Conservation (phyloP, 2,888 invertebrate genomes). For the Crepidodera aurea region DNA sequence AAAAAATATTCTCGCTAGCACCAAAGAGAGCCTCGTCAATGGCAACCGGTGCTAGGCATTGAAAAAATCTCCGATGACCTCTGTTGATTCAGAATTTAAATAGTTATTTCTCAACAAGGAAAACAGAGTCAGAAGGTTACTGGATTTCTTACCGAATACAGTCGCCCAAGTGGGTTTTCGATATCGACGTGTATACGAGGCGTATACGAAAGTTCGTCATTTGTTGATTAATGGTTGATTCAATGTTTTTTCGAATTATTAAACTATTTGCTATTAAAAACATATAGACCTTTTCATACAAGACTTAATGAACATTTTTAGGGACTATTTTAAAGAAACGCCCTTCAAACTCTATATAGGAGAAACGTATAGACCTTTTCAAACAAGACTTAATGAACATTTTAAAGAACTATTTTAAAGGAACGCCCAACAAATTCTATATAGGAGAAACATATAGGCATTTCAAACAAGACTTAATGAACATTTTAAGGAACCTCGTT, state of each 20-base stretch:
- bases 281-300: too few species aligned
- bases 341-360: too few species aligned
- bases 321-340: too few species aligned
- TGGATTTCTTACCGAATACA: constrained; percentile 49
- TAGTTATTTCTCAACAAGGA: constrained; percentile 54
- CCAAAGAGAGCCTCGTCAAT: constrained; percentile 54
- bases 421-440: too few species aligned
- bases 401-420: too few species aligned
- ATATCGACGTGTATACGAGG: constrained; percentile 7
- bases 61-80: constrained; percentile 55
- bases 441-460: too few species aligned
- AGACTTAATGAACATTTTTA: too few species aligned
- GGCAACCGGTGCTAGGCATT: constrained; percentile 51
- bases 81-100: constrained; percentile 53
- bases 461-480: too few species aligned
- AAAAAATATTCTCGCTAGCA: constrained; percentile 32
- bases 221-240: not conserved
- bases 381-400: too few species aligned
- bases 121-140: constrained; percentile 56
- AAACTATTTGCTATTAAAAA: not conserved
- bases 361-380: too few species aligned
- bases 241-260: not conserved
- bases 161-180: constrained; percentile 40
- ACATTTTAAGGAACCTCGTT: too few species aligned
- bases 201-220: too few species aligned